Conservation (phyloP, 2,888 invertebrate genomes). For the Vesta saturnalis region DNA sequence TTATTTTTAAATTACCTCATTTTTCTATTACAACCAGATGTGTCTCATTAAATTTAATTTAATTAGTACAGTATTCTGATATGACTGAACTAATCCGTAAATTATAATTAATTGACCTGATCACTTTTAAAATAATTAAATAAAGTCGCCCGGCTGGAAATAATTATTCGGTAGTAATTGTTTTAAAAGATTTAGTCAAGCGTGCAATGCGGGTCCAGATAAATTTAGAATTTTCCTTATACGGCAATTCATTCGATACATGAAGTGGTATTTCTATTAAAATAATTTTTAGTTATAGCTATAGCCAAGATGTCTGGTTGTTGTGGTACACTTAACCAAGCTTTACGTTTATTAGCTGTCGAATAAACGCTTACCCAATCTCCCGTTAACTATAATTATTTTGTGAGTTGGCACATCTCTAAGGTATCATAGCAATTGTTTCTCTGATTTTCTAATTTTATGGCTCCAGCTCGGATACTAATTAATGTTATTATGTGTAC, state of each 20-base stretch:
- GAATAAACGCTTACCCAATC: not conserved
- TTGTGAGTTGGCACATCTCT: not conserved
- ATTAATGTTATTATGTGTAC: not conserved
- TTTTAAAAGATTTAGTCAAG: not conserved
- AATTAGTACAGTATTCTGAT: too few relatives aligned
- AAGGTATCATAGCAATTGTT: not conserved
- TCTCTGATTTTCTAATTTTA: not conserved
- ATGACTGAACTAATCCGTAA: too few relatives aligned
- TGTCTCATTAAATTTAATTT: too few relatives aligned
- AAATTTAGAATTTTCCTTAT: too few relatives aligned
- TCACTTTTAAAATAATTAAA: not conserved
- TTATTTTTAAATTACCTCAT: not conserved
- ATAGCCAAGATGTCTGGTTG: not conserved
- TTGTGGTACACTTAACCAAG: not conserved
- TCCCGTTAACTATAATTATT: not conserved
- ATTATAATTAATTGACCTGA: too few relatives aligned
- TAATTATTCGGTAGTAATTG: not conserved
- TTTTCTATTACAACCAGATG: too few relatives aligned
- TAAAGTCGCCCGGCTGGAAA: not conserved
- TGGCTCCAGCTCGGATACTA: constrained; percentile 1
- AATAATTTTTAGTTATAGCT: too few relatives aligned
- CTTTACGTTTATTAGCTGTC: not conserved
- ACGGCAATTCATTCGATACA: not conserved
- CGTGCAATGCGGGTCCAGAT: not conserved
- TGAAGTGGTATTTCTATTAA: too few relatives aligned